Percentiles rank a stretch among this genome's conserved stretches.
These are phyloP conservation scores for Marmota monax DNA, from an alignment of 2,113 vertebrate genomes.

Conservation along the genomic window DNA sequence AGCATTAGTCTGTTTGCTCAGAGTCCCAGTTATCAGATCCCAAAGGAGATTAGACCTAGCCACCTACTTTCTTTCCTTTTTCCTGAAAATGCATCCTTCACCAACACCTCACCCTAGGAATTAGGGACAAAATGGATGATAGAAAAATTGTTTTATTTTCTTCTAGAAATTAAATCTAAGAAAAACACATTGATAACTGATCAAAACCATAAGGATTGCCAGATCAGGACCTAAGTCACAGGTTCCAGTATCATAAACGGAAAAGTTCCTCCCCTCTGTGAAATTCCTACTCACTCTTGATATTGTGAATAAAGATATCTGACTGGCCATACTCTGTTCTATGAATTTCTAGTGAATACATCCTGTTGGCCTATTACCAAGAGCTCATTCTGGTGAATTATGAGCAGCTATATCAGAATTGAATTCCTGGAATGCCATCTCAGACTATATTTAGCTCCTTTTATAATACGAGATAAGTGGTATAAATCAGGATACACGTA, in stretches of 20 bases:
- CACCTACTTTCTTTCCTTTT: not conserved
- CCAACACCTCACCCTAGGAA: not conserved
- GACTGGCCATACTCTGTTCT: not conserved
- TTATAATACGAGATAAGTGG: not conserved
- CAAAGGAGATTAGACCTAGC: not conserved
- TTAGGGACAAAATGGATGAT: not conserved
- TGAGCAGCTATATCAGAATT: not conserved
- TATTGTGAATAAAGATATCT: not conserved
- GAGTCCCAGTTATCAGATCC: not conserved
- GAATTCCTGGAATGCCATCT: conserved; percentile 22
- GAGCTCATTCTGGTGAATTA: not conserved
- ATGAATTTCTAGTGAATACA: conserved; percentile 25
- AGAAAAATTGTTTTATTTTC: not conserved
- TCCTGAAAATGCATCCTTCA: not conserved
- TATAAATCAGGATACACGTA: not conserved
- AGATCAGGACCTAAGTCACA: not conserved
- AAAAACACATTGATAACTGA: not conserved
- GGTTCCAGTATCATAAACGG: not conserved
- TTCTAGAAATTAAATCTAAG: not conserved
- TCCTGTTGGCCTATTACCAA: not conserved
- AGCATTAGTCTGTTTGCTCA: not conserved
- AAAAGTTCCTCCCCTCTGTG: not conserved
- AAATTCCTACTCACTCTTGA: not conserved
- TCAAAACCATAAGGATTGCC: not conserved
- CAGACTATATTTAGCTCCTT: not conserved